These are phyloP conservation scores for Clinocottus analis DNA, from an alignment of 2,113 vertebrate species.

Conservation along the genomic window DNA sequence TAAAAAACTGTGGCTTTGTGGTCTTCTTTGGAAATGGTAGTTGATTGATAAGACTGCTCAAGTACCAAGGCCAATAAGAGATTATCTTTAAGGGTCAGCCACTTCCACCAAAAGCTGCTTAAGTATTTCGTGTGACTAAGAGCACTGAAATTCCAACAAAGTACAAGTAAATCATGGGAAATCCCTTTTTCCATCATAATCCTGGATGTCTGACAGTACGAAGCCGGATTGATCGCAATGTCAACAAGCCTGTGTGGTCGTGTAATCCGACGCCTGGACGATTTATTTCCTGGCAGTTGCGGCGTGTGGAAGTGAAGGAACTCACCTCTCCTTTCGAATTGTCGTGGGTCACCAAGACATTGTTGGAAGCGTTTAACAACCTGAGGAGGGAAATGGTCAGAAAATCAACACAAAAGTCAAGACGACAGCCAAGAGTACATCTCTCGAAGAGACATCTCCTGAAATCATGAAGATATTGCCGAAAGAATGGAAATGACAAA, in stretches of 20 bases:
- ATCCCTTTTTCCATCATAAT: slow-evolving; percentile 61
- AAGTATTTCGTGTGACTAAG: slow-evolving; percentile 48
- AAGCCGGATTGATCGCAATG: slow-evolving; percentile 31
- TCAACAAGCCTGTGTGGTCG: slow-evolving; percentile 31
- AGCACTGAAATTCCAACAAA: slow-evolving; percentile 63
- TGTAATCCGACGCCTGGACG: slow-evolving; percentile 24
- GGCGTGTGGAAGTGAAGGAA: slow-evolving; percentile 31
- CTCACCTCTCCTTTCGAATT: slow-evolving; percentile 91
- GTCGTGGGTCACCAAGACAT: slow-evolving; percentile 87
- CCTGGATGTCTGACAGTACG: slow-evolving; percentile 12
- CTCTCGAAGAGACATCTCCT: neutral
- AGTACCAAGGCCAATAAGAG: slow-evolving; percentile 11
- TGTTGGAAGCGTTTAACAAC: slow-evolving; percentile 89
- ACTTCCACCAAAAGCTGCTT: slow-evolving; percentile 58
- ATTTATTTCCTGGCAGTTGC: slow-evolving; percentile 2
- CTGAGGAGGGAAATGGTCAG: slow-evolving; percentile 74
- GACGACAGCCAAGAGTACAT: slow-evolving; percentile 1
- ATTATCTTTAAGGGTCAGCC: slow-evolving; percentile 55
- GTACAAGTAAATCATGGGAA: slow-evolving; percentile 61
- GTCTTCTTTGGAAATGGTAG: neutral
- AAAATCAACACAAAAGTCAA: slow-evolving; percentile 27
- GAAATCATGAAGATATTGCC: neutral
- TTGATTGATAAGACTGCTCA: slow-evolving; percentile 2
- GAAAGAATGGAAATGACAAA: neutral
- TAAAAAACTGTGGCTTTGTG: too few species aligned